These are phyloP conservation scores for Macrosteles quadrilineatus DNA, from an alignment of 1,140 invertebrate genomes.

Conservation along the genomic window DNA sequence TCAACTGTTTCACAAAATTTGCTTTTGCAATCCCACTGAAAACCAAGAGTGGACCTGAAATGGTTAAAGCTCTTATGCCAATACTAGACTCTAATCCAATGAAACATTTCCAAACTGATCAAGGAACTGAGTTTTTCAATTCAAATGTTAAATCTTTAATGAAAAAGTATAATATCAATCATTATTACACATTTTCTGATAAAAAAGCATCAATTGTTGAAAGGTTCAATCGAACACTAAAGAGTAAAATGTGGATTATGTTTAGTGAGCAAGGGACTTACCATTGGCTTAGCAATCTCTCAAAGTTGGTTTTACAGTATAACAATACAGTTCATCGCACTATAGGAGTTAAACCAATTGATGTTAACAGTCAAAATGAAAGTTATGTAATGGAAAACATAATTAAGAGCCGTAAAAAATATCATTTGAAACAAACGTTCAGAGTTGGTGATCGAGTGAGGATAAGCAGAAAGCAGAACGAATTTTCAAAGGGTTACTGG, in stretches of 20 bases:
- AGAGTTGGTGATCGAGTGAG: conserved; percentile 34
- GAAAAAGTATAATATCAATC: conserved; percentile 48
- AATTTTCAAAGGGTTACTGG: conserved; percentile 39
- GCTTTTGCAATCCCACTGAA: conserved; percentile 52
- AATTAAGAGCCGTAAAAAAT: conserved; percentile 30
- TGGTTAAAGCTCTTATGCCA: conserved; percentile 30
- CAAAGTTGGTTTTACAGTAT: conserved; percentile 48
- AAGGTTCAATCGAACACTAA: conserved; percentile 53
- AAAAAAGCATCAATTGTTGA: conserved; percentile 55
- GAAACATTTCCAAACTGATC: conserved; percentile 52
- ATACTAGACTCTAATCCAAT: conserved; percentile 38
- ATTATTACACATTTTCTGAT: conserved; percentile 50
- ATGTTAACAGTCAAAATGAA: conserved; percentile 45
- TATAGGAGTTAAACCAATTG: conserved; percentile 49
- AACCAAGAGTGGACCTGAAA: conserved; percentile 49
- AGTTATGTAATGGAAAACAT: conserved; percentile 27
- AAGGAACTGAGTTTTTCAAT: conserved; percentile 52
- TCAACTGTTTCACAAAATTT: conserved; percentile 54
- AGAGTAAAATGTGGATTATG: conserved; percentile 50
- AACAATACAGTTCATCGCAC: conserved; percentile 51
- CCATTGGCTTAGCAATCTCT: conserved; percentile 45
- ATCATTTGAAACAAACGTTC: conserved; percentile 32
- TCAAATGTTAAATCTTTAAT: conserved; percentile 44
- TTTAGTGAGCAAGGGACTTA: conserved; percentile 42
- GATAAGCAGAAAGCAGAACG: conserved; percentile 38